Conservation (phyloP, 2,797 vertebrate genomes). For the Alouatta caraya region DNA sequence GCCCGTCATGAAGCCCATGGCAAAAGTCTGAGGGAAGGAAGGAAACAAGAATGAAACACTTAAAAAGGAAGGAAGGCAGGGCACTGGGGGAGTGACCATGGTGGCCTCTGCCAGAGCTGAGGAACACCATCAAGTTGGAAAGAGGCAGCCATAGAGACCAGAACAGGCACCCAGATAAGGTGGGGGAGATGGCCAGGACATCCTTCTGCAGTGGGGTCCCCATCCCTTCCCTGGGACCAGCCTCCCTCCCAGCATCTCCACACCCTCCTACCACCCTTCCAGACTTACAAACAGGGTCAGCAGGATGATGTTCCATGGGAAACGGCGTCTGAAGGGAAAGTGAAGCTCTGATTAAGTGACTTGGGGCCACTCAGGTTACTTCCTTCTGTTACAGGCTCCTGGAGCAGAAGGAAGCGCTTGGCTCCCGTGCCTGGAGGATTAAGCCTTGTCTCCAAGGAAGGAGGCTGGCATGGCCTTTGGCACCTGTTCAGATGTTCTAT, state of each 20-base stretch:
- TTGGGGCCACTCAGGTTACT: not conserved
- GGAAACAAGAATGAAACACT: conserved; percentile 25
- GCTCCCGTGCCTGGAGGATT: not conserved
- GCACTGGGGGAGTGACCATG: not conserved
- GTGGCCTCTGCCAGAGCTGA: not conserved
- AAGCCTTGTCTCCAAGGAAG: not conserved
- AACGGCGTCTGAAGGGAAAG: conserved; percentile 89
- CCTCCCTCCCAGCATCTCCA: not conserved
- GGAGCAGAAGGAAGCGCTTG: not conserved
- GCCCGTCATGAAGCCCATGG: conserved; percentile 94
- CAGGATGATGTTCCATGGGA: conserved; percentile 94
- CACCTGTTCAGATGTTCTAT: not conserved
- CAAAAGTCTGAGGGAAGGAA: conserved; percentile 88
- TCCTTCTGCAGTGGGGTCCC: not conserved
- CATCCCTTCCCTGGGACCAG: not conserved
- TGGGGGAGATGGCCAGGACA: not conserved
- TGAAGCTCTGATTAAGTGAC: not conserved
- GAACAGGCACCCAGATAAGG: not conserved
- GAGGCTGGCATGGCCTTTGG: not conserved
- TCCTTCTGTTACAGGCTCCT: not conserved
- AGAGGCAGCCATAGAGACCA: not conserved
- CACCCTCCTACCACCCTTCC: not conserved
- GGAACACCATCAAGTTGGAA: not conserved
- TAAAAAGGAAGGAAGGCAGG: not conserved
- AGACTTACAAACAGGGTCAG: conserved; percentile 93